Evolutionary conservation across 1,140 invertebrate genomes (phyloP).

Genomic region (Drosophila nannoptera): DNA sequence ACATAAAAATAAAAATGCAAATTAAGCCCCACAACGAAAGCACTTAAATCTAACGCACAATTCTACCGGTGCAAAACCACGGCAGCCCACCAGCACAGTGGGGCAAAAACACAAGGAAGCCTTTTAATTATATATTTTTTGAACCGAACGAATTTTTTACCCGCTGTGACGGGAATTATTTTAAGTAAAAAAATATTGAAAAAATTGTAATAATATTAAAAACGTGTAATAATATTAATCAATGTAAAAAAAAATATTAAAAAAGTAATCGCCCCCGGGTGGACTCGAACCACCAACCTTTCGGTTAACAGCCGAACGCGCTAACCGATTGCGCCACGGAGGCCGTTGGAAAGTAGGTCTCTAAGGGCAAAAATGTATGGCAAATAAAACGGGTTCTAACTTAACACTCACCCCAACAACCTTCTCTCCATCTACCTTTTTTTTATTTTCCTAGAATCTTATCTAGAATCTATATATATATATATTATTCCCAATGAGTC

Average conservation of each 20-base stretch:
- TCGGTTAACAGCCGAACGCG: constrained; percentile 90
- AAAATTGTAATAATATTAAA: too few relatives aligned
- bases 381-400: too few relatives aligned
- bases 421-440: neutral
- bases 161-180: too few relatives aligned
- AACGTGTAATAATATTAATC: too few relatives aligned
- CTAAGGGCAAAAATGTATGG: too few relatives aligned
- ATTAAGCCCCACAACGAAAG: constrained; percentile 73
- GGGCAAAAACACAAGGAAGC: neutral
- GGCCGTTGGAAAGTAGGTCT: constrained; percentile 39
- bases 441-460: neutral
- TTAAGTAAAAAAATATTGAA: too few relatives aligned
- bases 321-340: constrained; percentile 90
- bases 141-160: too few relatives aligned
- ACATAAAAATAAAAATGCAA: constrained; percentile 79
- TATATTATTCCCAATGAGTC: neutral
- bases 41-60: constrained; percentile 78
- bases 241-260: neutral
- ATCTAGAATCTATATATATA: neutral
- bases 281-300: constrained; percentile 93
- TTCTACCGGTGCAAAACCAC: constrained; percentile 43
- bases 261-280: constrained; percentile 82
- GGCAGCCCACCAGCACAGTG: constrained; percentile 29
- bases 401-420: too few relatives aligned
- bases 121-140: neutral